Evolutionary conservation across 2,113 vertebrate genomes (phyloP).

Genomic region (Cochlearius cochlearius): DNA sequence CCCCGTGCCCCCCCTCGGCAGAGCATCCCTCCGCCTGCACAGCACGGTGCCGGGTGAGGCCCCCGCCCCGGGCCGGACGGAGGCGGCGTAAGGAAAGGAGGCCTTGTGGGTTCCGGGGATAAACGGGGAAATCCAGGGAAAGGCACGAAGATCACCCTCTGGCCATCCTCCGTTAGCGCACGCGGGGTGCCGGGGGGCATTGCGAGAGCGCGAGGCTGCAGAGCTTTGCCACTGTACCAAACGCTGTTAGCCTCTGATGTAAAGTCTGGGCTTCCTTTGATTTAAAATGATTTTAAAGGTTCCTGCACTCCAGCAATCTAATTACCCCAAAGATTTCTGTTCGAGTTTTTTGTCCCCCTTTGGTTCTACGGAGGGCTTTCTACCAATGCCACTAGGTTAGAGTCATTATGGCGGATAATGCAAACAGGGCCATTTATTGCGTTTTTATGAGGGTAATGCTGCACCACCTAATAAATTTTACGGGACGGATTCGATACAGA

Average conservation of each 20-base stretch:
- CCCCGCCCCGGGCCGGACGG: rapidly evolving
- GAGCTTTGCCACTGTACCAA: background rate
- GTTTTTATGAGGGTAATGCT: constrained; percentile 66
- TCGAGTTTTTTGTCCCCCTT: constrained; percentile 1
- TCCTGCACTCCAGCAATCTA: constrained; percentile 51
- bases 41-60: rapidly evolving
- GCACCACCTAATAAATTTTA: constrained; percentile 59
- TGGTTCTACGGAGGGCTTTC: constrained; percentile 48
- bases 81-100: background rate
- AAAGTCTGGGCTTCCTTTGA: constrained; percentile 1
- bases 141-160: rapidly evolving
- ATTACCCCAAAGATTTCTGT: constrained; percentile 67
- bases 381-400: constrained; percentile 51
- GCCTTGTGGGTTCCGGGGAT: too few species aligned
- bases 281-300: constrained; percentile 49
- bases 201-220: background rate
- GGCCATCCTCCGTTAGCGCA: rapidly evolving
- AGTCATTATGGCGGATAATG: constrained; percentile 40
- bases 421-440: constrained; percentile 62
- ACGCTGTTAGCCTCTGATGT: background rate
- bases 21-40: background rate
- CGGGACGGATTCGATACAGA: constrained; percentile 15
- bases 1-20: rapidly evolving
- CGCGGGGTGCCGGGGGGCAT: rapidly evolving
- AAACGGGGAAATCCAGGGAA: background rate